These are phyloP conservation scores for Erebia ligea DNA, from an alignment of 2,888 invertebrate genomes.

Conservation along the genomic window DNA sequence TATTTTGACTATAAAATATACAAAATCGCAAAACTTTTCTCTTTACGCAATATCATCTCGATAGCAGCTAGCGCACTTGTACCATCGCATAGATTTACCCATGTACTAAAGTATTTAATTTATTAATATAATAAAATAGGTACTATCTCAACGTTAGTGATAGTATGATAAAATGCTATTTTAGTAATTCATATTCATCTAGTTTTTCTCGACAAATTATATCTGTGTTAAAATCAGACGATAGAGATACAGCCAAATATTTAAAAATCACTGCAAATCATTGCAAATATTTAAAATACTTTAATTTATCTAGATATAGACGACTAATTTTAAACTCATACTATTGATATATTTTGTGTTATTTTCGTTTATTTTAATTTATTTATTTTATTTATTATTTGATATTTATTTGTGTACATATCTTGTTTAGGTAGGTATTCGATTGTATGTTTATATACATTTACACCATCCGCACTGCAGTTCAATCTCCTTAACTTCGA, in stretches of 20 bases:
- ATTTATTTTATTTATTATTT: too few relatives aligned
- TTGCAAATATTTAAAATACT: too few relatives aligned
- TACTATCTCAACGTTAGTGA: constrained; percentile 10
- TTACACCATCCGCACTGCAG: too few relatives aligned
- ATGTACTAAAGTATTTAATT: constrained; percentile 15
- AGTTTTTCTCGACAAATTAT: neutral
- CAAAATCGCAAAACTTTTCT: constrained; percentile 3
- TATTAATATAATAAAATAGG: constrained; percentile 5
- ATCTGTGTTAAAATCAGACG: neutral
- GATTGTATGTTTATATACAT: too few relatives aligned
- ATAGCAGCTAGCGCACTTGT: neutral
- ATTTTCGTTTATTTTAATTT: too few relatives aligned
- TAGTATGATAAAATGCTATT: neutral
- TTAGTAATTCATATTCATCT: neutral
- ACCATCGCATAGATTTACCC: constrained; percentile 13
- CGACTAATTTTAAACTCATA: too few relatives aligned
- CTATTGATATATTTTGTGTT: too few relatives aligned
- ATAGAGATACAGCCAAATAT: neutral
- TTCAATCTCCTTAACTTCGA: too few relatives aligned
- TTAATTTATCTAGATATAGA: too few relatives aligned
- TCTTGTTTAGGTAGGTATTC: too few relatives aligned
- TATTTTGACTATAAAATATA: constrained; percentile 10
- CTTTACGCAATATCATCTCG: constrained; percentile 3
- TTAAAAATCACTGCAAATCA: too few relatives aligned
- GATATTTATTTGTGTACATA: too few relatives aligned